phyloP scores from a whole-genome alignment of 2,113 vertebrate species.

The Semnornis frantzii region DNA sequence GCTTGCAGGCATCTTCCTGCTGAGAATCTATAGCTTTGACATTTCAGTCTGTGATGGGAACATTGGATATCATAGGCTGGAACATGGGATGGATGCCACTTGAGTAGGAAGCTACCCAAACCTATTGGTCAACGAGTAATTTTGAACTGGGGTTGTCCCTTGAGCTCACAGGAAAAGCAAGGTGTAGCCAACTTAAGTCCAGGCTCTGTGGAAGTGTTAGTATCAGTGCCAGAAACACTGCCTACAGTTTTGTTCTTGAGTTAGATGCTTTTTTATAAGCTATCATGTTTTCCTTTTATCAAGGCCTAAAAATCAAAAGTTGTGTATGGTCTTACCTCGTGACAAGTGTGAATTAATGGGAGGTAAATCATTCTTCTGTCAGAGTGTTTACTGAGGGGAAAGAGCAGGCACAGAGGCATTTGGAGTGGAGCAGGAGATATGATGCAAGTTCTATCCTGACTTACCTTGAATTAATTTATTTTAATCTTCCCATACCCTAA shows the following conservation, averaged over 20 bases:
- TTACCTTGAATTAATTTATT: constrained; percentile 25
- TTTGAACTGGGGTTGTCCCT: not conserved
- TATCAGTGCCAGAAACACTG: not conserved
- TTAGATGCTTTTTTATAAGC: not conserved
- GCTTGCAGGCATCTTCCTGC: not conserved
- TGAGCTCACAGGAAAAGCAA: not conserved
- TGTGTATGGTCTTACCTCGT: not conserved
- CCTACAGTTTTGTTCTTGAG: not conserved
- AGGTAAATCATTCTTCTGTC: not conserved
- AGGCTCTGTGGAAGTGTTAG: not conserved
- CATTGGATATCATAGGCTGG: not conserved
- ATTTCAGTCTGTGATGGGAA: not conserved
- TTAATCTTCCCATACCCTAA: not conserved
- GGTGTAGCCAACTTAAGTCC: not conserved
- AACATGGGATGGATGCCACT: not conserved
- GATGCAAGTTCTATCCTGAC: constrained; percentile 22
- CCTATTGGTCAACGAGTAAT: not conserved
- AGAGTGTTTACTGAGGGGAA: not conserved
- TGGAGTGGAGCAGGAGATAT: not conserved
- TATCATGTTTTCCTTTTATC: not conserved
- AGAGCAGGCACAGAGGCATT: not conserved
- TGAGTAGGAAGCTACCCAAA: not conserved
- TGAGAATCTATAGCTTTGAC: not conserved
- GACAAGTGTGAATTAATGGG: not conserved
- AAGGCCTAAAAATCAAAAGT: not conserved